These are phyloP conservation scores for Lasioglossum figueresi DNA, from an alignment of 2,888 invertebrate species.

Conservation along the genomic window DNA sequence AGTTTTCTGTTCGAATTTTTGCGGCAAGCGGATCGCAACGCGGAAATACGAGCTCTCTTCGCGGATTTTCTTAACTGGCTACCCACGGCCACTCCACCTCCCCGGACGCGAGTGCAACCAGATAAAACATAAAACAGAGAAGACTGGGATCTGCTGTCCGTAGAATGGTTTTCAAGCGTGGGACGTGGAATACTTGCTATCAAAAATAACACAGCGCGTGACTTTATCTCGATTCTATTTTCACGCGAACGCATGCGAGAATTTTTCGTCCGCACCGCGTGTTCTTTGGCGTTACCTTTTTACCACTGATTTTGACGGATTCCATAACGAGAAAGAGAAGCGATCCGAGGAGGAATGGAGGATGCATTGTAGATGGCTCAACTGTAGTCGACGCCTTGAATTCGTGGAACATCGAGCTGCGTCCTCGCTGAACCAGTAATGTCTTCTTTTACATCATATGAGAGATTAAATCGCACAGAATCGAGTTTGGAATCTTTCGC, in stretches of 20 bases:
- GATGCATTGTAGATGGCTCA: not conserved
- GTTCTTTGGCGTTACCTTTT: not conserved
- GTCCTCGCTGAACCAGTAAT: not conserved
- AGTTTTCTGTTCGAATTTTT: constrained; percentile 59
- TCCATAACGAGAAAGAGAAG: not conserved
- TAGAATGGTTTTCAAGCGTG: not conserved
- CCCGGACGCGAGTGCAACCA: constrained; percentile 25
- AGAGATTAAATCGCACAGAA: not conserved
- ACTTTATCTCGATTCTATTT: constrained; percentile 14
- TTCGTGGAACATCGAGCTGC: not conserved
- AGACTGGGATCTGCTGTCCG: constrained; percentile 1
- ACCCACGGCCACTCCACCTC: constrained; percentile 4
- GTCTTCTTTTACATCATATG: not conserved
- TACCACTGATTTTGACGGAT: not conserved
- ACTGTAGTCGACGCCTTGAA: not conserved
- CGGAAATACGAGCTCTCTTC: constrained; percentile 10
- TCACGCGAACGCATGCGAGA: not conserved
- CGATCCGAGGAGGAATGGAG: not conserved
- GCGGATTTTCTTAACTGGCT: constrained; percentile 43
- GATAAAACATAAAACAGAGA: constrained; percentile 47
- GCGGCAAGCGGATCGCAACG: constrained; percentile 18
- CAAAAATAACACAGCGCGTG: constrained; percentile 50
- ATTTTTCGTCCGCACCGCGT: not conserved
- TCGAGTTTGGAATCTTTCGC: not conserved
- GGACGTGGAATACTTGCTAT: constrained; percentile 46